A percentile compares a stretch with the other conserved stretches of the same genome.
These are phyloP conservation scores for Ambastaia sidthimunki DNA, from an alignment of 2,797 vertebrate species.

Conservation along the genomic window DNA sequence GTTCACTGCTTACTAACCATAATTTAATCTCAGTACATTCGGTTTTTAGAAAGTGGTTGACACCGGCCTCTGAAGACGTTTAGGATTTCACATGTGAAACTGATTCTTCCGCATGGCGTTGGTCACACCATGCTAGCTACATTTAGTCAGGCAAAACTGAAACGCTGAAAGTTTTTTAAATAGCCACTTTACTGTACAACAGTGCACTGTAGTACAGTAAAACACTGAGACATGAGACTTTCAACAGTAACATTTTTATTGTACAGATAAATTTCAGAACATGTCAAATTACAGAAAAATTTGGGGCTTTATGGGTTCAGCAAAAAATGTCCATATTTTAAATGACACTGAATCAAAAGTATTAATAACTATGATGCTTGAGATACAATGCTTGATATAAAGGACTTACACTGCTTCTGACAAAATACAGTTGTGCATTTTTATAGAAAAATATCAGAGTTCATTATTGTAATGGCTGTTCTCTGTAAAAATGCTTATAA, in stretches of 20 bases:
- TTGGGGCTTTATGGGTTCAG: slow-evolving; percentile 87
- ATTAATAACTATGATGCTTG: slow-evolving; percentile 75
- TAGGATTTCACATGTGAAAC: slow-evolving; percentile 57
- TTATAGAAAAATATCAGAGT: slow-evolving; percentile 99
- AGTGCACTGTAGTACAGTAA: not conserved
- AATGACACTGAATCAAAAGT: slow-evolving; percentile 79
- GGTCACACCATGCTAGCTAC: slow-evolving; percentile 29
- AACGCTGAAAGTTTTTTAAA: slow-evolving; percentile 47
- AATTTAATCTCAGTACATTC: slow-evolving; percentile 78
- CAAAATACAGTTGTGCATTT: slow-evolving; percentile 99
- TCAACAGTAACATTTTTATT: slow-evolving; percentile 80
- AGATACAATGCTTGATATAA: slow-evolving; percentile 95
- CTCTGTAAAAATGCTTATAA: slow-evolving; percentile 99
- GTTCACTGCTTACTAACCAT: slow-evolving; percentile 74
- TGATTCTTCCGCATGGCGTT: slow-evolving; percentile 40
- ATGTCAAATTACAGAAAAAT: slow-evolving; percentile 94
- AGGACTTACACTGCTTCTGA: slow-evolving; percentile 89
- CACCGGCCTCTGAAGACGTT: slow-evolving; percentile 54
- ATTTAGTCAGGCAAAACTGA: slow-evolving; percentile 47
- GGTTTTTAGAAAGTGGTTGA: slow-evolving; percentile 66
- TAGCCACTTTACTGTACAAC: slow-evolving; percentile 1
- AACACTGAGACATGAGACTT: too few relatives aligned
- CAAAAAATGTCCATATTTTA: slow-evolving; percentile 87
- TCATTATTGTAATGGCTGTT: slow-evolving; percentile 86
- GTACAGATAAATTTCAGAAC: slow-evolving; percentile 83